Percentiles rank a stretch among this genome's conserved stretches.
Conservation (phyloP, 2,888 invertebrate genomes). For the Euclidia mi region DNA sequence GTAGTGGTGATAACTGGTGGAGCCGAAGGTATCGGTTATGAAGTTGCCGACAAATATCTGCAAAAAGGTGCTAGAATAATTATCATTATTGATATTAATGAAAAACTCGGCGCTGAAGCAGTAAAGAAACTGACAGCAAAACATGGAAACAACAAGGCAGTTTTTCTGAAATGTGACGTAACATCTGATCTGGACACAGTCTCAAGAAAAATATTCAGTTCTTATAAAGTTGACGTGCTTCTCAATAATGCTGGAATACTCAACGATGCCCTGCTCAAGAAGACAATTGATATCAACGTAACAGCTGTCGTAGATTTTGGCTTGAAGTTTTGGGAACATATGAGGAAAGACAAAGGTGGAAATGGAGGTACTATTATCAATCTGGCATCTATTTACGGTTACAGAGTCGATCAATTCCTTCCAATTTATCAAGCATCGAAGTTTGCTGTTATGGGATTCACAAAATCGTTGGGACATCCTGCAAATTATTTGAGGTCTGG, state of each 20-base stretch:
- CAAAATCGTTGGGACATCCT: slow-evolving; percentile 74
- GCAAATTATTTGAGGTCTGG: slow-evolving; percentile 80
- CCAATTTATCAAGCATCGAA: slow-evolving; percentile 91
- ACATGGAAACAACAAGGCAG: slow-evolving; percentile 78
- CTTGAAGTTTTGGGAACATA: slow-evolving; percentile 89
- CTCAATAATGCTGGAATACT: slow-evolving; percentile 83
- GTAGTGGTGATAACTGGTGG: slow-evolving; percentile 82
- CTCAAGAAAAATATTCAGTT: slow-evolving; percentile 66
- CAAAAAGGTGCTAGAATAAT: slow-evolving; percentile 71
- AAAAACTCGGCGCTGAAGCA: slow-evolving; percentile 72
- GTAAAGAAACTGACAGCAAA: slow-evolving; percentile 76
- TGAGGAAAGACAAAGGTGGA: slow-evolving; percentile 89
- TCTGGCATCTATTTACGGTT: slow-evolving; percentile 90
- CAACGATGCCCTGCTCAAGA: slow-evolving; percentile 57
- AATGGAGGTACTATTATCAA: slow-evolving; percentile 92
- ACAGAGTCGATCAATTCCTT: slow-evolving; percentile 81
- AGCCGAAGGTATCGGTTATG: slow-evolving; percentile 85
- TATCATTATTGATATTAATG: slow-evolving; percentile 68
- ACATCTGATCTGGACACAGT: slow-evolving; percentile 79
- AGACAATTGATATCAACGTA: slow-evolving; percentile 76
- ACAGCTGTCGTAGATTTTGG: slow-evolving; percentile 75
- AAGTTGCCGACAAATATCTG: slow-evolving; percentile 80
- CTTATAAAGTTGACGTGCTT: slow-evolving; percentile 79
- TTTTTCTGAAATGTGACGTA: slow-evolving; percentile 88
- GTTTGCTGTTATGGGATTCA: slow-evolving; percentile 82